These are phyloP conservation scores for Percopsis omiscomaycus DNA, from an alignment of 2,797 vertebrate genomes.

Conservation along the genomic window DNA sequence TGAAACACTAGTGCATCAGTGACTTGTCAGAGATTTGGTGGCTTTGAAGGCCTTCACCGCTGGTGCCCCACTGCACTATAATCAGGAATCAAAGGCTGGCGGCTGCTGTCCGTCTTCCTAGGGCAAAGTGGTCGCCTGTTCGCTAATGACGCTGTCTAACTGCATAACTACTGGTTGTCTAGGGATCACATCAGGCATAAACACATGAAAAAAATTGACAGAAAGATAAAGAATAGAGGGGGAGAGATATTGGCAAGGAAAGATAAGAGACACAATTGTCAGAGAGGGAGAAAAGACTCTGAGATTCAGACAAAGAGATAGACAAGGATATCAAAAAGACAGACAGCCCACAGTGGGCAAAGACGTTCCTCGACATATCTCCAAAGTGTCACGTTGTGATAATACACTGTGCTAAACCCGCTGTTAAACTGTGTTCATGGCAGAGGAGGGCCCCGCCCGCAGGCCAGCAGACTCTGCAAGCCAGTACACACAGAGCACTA, in stretches of 20 bases:
- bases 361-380: slow-evolving; percentile 51
- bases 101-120: slow-evolving; percentile 65
- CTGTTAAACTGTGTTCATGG: slow-evolving; percentile 47
- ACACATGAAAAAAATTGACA: slow-evolving; percentile 33
- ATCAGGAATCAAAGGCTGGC: slow-evolving; percentile 77
- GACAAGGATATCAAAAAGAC: background rate
- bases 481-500: slow-evolving; percentile 70
- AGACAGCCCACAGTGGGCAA: slow-evolving; percentile 24
- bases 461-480: slow-evolving; percentile 60
- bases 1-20: slow-evolving; percentile 60
- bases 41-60: slow-evolving; percentile 68
- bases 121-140: slow-evolving; percentile 66
- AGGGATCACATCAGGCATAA: slow-evolving; percentile 58
- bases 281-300: slow-evolving; percentile 22
- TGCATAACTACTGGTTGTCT: slow-evolving; percentile 75
- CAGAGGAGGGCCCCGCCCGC: slow-evolving; percentile 61
- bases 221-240: slow-evolving; percentile 2
- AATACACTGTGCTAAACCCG: slow-evolving; percentile 57
- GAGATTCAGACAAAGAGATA: slow-evolving; percentile 13
- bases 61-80: slow-evolving; percentile 61
- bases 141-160: slow-evolving; percentile 68
- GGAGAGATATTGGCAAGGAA: slow-evolving; percentile 29
- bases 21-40: slow-evolving; percentile 70
- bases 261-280: slow-evolving; percentile 15
- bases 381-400: slow-evolving; percentile 46